Evolutionary conservation across 2,113 vertebrate genomes (phyloP).

Genomic region (Clarias macrocephalus): DNA sequence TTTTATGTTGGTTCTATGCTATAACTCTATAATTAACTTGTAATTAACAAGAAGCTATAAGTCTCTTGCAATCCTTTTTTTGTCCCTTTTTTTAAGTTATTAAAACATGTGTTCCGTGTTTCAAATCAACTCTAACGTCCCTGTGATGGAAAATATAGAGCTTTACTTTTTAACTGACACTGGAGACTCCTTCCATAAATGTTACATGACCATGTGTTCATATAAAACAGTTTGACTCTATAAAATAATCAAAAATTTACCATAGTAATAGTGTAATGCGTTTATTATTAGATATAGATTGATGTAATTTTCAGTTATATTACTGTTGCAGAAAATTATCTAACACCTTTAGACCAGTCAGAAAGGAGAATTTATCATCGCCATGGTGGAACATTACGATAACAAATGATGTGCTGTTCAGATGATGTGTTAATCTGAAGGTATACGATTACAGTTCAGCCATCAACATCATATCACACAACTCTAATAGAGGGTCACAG

Average conservation of each 20-base stretch:
- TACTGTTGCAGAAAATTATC: not conserved
- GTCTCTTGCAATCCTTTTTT: not conserved
- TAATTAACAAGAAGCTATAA: not conserved
- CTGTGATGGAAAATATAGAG: not conserved
- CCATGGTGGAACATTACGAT: not conserved
- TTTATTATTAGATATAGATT: not conserved
- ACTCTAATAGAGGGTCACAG: not conserved
- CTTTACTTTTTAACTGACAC: not conserved
- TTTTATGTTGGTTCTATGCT: not conserved
- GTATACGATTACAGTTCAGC: not conserved
- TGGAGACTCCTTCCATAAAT: not conserved
- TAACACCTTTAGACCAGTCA: not conserved
- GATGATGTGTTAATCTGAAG: not conserved
- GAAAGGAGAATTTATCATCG: not conserved
- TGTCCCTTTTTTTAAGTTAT: not conserved
- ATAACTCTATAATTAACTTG: too few relatives aligned
- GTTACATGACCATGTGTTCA: not conserved
- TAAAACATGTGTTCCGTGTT: not conserved
- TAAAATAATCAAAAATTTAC: too few relatives aligned
- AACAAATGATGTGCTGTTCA: not conserved
- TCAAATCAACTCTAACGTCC: not conserved
- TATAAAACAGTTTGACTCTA: not conserved
- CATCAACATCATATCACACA: slow-evolving; percentile 1
- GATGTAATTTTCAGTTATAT: not conserved
- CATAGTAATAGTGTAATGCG: not conserved